A percentile compares a stretch with the other conserved stretches of the same genome.
Evolutionary conservation across 2,888 invertebrate genomes (phyloP).

Genomic region (Microplitis manilae): DNA sequence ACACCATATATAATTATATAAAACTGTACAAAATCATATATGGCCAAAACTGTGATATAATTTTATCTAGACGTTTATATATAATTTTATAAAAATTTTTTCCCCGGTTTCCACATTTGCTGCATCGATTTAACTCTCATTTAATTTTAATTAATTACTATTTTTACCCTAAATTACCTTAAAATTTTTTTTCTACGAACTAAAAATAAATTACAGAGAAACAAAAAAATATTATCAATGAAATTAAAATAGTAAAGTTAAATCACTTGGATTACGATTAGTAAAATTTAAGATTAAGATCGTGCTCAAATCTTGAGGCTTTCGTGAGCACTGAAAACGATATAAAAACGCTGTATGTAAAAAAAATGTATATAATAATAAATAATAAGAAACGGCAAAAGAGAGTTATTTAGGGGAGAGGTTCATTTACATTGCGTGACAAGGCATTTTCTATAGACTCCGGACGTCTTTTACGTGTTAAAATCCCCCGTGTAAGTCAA

Average conservation of each 20-base stretch:
- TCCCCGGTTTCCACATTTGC: too few relatives aligned
- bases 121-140: too few relatives aligned
- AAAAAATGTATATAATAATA: conserved; percentile 37
- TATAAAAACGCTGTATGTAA: conserved; percentile 29
- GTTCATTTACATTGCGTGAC: conserved; percentile 67
- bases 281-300: conserved; percentile 48
- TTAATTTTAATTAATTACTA: too few relatives aligned
- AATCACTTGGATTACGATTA: conserved; percentile 47
- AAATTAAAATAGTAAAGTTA: conserved; percentile 25
- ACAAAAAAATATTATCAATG: neutral
- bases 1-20: too few relatives aligned
- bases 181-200: too few relatives aligned
- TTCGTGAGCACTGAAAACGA: conserved; percentile 38
- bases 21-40: too few relatives aligned
- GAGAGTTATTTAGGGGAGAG: conserved; percentile 42
- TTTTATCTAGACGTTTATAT: too few relatives aligned
- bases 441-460: conserved; percentile 55
- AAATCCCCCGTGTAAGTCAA: conserved; percentile 42
- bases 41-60: too few relatives aligned
- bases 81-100: too few relatives aligned
- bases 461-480: conserved; percentile 58
- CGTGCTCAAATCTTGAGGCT: conserved; percentile 23
- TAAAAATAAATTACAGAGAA: neutral
- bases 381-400: conserved; percentile 48
- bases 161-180: too few relatives aligned